These are phyloP conservation scores for Speoplatyrhinus poulsoni DNA, from an alignment of 2,113 vertebrate genomes.

Conservation along the genomic window DNA sequence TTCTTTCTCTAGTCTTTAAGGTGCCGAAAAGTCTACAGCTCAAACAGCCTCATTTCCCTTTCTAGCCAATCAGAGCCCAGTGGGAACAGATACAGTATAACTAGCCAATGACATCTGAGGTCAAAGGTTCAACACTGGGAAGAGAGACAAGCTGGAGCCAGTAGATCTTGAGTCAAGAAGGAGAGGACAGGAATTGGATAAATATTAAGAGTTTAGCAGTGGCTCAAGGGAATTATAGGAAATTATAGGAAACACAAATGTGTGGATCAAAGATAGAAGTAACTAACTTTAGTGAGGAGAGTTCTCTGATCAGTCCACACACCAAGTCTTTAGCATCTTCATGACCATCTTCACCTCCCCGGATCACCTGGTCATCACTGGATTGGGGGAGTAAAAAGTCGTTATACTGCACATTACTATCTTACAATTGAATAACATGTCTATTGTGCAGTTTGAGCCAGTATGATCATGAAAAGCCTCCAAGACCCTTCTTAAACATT, in stretches of 20 bases:
- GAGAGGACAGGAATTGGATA: background rate
- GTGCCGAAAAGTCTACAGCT: conserved; percentile 10
- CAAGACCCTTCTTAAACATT: no score
- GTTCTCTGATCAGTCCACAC: conserved; percentile 80
- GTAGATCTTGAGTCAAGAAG: background rate
- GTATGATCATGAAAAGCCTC: no score
- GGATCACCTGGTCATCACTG: conserved; percentile 45
- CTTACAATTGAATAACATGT: no score
- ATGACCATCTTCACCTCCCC: conserved; percentile 12
- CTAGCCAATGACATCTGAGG: conserved; percentile 19
- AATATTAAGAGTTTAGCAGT: background rate
- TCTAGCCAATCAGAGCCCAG: conserved; percentile 37
- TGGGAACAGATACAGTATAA: background rate
- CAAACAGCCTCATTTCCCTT: background rate
- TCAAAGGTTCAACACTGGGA: conserved; percentile 23
- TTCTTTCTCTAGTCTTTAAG: background rate
- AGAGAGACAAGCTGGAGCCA: background rate
- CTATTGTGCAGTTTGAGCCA: no score
- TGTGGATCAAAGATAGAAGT: background rate
- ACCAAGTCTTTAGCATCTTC: conserved; percentile 80
- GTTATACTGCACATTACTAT: no score
- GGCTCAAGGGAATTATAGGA: background rate
- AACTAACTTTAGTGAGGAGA: conserved; percentile 86
- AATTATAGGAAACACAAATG: background rate
- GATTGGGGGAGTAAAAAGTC: background rate